Evolutionary conservation across 2,888 invertebrate genomes (phyloP).

Genomic region (Drosophila nr. medialis): DNA sequence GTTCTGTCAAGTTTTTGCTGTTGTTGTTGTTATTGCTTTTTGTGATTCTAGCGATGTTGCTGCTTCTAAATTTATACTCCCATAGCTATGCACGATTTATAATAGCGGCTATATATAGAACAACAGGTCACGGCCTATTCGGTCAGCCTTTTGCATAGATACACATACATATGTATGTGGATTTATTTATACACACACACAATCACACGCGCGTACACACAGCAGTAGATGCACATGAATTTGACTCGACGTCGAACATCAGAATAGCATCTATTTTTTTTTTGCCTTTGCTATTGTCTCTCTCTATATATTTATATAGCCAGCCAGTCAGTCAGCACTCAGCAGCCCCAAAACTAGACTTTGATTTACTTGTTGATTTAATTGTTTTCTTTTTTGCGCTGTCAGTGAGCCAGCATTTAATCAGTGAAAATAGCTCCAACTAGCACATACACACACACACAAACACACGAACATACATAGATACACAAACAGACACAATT

Average conservation of each 20-base stretch:
- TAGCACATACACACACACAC: constrained; percentile 17
- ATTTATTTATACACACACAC: constrained; percentile 21
- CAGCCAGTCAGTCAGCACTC: constrained; percentile 24
- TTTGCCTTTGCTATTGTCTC: constrained; percentile 29
- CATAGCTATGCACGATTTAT: constrained; percentile 82
- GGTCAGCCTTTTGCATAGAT: constrained; percentile 61
- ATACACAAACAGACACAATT: not conserved
- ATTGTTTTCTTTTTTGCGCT: constrained; percentile 32
- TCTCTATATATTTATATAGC: constrained; percentile 44
- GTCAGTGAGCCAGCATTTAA: constrained; percentile 19
- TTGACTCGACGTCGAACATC: constrained; percentile 4
- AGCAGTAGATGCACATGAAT: constrained; percentile 5
- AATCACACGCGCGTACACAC: constrained; percentile 3
- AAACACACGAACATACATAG: not conserved
- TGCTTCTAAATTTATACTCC: constrained; percentile 80
- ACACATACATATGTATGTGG: constrained; percentile 8
- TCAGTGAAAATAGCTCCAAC: constrained; percentile 14
- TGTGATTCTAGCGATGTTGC: constrained; percentile 55
- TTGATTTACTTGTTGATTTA: constrained; percentile 49
- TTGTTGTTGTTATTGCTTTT: constrained; percentile 40
- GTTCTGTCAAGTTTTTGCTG: constrained; percentile 48
- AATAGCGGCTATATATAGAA: constrained; percentile 81
- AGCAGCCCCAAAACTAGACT: constrained; percentile 56
- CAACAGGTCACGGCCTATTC: constrained; percentile 83
- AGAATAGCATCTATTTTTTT: constrained; percentile 2